Evolutionary conservation across 2,888 invertebrate genomes (phyloP), one percentile per base, ranked within the genome.

Genomic region (Hipparchia semele): DNA sequence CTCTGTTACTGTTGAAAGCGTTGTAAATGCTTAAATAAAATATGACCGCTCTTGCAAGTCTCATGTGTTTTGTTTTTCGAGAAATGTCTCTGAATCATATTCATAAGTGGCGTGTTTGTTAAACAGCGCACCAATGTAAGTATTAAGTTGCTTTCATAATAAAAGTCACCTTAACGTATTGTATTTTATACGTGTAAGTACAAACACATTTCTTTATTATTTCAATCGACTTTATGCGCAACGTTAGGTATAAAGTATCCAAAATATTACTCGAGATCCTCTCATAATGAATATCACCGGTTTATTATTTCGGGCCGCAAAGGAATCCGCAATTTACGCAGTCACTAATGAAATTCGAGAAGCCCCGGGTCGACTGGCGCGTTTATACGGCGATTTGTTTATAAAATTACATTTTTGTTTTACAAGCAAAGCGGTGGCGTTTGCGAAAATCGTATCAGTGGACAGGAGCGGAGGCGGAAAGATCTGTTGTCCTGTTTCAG

Each of bases 401-500:
- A 86, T 87, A 85, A 86, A 84, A 86, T 85, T 84, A 78, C 82
- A 84, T 81, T 84, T 84, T 82, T 78, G 79, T 86, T 85, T 85
- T 78, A 82, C 80, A 84, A 86, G 83, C 82, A 79, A 80, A 84
- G 85, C 81, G 78, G 85, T 85, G 86, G 49, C 68, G 68, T 87
- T 87, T 82, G 84, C 82, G 85, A 85, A 88, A 88, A 87, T 87
- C 83, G 83, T 86, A 83, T 82, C 81, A 80, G 80, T 81, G 83
- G 79, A 83, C 83, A 86, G 88, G 83, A 88, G 88, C 87, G 89
- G 88, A 89, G 90, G 89, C 91, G 92, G 88, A 89, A 87, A 88
- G 90, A 90, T 89, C 85, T 87, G 89, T 89, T 89, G 90, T 91
- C 91, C 90, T 91, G 91, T 90, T 90, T 86, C 90, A 87, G 89